Conservation (phyloP, 2,797 vertebrate species). For the Prunella strophiata region DNA sequence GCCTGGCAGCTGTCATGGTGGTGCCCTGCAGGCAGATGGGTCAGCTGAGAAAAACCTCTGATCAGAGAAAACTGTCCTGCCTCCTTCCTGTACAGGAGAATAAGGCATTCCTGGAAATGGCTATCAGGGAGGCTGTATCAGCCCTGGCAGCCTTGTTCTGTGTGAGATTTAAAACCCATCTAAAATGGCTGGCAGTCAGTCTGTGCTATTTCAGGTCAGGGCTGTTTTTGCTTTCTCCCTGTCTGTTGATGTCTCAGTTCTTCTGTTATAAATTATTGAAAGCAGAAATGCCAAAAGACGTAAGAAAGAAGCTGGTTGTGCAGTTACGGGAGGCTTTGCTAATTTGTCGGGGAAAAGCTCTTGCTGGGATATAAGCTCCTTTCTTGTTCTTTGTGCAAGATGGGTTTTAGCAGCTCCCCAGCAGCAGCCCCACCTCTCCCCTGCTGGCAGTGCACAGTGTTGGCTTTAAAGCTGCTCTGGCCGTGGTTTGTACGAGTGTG, state of each 20-base stretch:
- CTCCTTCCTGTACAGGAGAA: neutral
- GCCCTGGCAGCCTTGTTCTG: neutral
- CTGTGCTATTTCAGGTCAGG: neutral
- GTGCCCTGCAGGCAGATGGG: neutral
- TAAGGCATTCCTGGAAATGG: neutral
- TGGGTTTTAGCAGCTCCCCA: neutral
- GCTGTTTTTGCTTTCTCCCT: neutral
- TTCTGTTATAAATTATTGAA: slow-evolving; percentile 7
- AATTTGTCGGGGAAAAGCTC: neutral
- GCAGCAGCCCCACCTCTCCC: neutral
- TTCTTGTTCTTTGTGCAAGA: neutral
- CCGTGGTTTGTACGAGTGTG: neutral
- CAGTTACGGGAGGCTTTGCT: neutral
- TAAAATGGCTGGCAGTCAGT: neutral
- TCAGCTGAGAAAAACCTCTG: neutral
- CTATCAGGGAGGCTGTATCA: neutral
- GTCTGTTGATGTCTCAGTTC: neutral
- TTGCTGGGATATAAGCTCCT: neutral
- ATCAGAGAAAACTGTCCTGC: neutral
- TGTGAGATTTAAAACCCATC: neutral
- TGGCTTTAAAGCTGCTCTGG: neutral
- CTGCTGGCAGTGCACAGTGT: neutral
- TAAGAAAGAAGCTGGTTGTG: neutral
- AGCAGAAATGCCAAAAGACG: neutral
- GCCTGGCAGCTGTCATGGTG: neutral